Conservation (phyloP, 30 jellyfish, hydroid and myxozoan genomes). For the Chrysaora quinquecirrha region DNA sequence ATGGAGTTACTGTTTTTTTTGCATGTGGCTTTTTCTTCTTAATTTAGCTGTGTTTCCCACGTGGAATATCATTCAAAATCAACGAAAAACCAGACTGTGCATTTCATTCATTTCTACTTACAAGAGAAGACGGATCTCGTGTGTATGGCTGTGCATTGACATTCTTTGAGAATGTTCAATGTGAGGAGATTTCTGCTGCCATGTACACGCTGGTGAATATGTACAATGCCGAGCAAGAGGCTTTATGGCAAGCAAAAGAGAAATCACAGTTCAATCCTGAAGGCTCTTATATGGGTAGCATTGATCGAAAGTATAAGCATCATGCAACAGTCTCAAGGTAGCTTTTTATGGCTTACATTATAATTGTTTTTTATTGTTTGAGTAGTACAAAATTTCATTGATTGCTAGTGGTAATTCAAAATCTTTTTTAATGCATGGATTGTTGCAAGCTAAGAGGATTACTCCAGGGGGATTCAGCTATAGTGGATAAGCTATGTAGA, state of each 20-base stretch:
- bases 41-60: conserved; percentile 95
- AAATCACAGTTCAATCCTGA: not conserved
- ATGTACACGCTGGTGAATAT: conserved; percentile 79
- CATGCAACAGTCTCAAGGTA: conserved; percentile 4
- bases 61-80: conserved; percentile 81
- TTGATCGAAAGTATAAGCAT: conserved; percentile 35
- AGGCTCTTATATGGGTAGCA: not conserved
- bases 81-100: conserved; percentile 52
- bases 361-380: not conserved
- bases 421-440: too few species aligned
- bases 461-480: too few species aligned
- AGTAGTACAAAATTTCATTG: too few species aligned
- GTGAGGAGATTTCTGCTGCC: conserved; percentile 77
- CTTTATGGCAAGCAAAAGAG: conserved; percentile 13
- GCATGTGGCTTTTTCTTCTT: too few species aligned
- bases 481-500: too few species aligned
- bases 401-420: too few species aligned
- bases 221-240: conserved; percentile 68
- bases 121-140: conserved; percentile 96
- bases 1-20: too few species aligned
- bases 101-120: conserved; percentile 92
- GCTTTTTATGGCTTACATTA: not conserved
- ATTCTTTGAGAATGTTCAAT: conserved; percentile 76
- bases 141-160: conserved; percentile 90
- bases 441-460: too few species aligned